Evolutionary conservation across 2,888 invertebrate species (phyloP), one percentile per base, ranked within the genome.

Genomic region (Drosophila stalkeri): DNA sequence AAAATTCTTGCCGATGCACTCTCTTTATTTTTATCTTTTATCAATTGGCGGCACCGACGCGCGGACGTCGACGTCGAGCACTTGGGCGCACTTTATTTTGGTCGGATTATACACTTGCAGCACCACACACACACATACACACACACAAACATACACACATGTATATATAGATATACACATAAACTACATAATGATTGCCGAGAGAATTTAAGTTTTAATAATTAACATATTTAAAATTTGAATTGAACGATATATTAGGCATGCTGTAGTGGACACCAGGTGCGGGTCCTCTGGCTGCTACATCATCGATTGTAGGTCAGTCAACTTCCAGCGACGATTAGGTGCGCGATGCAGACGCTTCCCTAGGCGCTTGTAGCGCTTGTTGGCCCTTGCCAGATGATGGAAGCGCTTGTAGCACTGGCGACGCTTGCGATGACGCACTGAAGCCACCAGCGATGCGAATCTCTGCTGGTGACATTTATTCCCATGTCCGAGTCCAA

Each of bases 11-110:
- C 69, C 69, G 60, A 56, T 43, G 47, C 72, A 65, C 72, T 64
- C 82, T 86, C 85, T 86, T 87, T 87, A 87, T 89, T 90, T 90
- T 86, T 89, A 86, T 90, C 90, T 82, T 88, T 89, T 88, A 90
- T 91, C 89, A 88, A 90, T 91, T 79, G 76, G 79, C 76, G 76
- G 71, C 72, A 70, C 76, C 61, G 46, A 44, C 70, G 64, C 44
- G 67, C 54, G 49, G 46, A 55, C 65, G 66, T 33, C 20, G 41
- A 5, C 56, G 27, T 49, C 39, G 39, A 49, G 65, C 44, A 46
- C 64, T 75, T 57, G 67, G 66, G 78, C 73, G 70, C 67, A 82
- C 72, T 83, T 82, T 81, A 82, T 82, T 86, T 82, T 65, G 71
- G 87, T 89, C 78, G 74, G 81, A 37, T 54, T 37, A 54, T 20